Base-by-base conservation (phyloP, 2,888 invertebrate genomes). In the Anagyrus pseudococci region DNA sequence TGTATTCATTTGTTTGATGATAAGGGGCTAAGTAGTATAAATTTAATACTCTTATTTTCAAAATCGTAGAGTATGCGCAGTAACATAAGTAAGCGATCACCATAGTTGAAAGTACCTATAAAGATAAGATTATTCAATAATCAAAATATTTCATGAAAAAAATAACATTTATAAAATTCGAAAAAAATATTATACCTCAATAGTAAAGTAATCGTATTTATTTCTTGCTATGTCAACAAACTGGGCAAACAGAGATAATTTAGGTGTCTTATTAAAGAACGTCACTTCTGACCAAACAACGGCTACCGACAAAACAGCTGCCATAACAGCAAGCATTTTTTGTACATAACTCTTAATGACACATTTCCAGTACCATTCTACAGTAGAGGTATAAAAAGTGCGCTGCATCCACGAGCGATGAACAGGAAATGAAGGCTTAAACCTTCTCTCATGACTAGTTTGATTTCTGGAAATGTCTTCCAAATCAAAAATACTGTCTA, bases 271-370 rank as follows among this genome's bases (percentile, higher is more conserved):
- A 76, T 92, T 92, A 84, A 99, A 99, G 84, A 99, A 99, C 1
- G 98, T 96, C 74, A 98, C 89, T 84, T 99, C 99, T 0, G 98
- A 98, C 98, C 98, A 98, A n/a, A 99, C 94, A 33, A 99, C 96
- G 76, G 92, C 89, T 23, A 92, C 83, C 0, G 98, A 97, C 81
- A 98, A 85, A 43, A 89, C 81, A 2, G 89, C 90, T 0, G 93
- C 88, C 13, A 88, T 71, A 25, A 93, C 83, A 1, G 95, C 90
- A 69, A 92, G 81, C 0, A 85, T 77, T 78, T 91, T 92, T 71
- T 93, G 84, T 64, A 91, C 87, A 75, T 93, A 93, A 52, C 90
- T 88, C 72, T 89, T 88, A 20, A 94, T 69, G 61, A 91, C 77
- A 80, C 97, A 98, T 78, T 94, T 92, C 96, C 97, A 98, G 81